phyloP scores from a whole-genome alignment of 1,140 invertebrate genomes.

The Zaprionus nigranus region DNA sequence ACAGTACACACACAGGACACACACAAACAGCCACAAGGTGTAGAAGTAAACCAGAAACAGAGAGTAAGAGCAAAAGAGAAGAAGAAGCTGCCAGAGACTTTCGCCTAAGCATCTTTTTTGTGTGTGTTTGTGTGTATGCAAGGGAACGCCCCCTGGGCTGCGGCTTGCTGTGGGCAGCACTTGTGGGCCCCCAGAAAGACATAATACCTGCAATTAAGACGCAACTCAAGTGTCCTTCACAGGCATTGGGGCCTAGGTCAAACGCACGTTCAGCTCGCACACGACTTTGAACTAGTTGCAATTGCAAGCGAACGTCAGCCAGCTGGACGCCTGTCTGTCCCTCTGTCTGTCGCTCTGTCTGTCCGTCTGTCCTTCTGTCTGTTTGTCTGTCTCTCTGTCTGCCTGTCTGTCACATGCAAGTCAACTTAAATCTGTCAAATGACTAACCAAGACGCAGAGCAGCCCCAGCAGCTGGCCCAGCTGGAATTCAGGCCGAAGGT shows the following conservation, averaged over 20 bases:
- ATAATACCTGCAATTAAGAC: conserved; percentile 83
- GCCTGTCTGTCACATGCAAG: conserved; percentile 37
- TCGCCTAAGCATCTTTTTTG: not conserved
- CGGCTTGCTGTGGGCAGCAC: conserved; percentile 33
- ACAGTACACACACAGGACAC: conserved; percentile 12
- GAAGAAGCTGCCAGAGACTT: not conserved
- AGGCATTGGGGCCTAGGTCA: conserved; percentile 79
- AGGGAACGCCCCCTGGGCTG: conserved; percentile 5
- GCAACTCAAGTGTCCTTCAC: conserved; percentile 76
- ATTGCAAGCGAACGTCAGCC: conserved; percentile 12
- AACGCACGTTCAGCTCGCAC: conserved; percentile 46
- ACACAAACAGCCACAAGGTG: conserved; percentile 12
- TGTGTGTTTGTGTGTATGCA: too few species aligned
- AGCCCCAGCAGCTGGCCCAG: conserved; percentile 12
- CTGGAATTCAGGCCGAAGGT: conserved; percentile 63
- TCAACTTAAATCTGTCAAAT: conserved; percentile 71
- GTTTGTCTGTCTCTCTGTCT: conserved; percentile 3
- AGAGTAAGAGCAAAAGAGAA: conserved; percentile 1
- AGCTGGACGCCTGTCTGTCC: conserved; percentile 27
- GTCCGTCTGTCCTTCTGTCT: conserved; percentile 7
- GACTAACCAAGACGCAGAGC: conserved; percentile 60
- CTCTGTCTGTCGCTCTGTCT: not conserved
- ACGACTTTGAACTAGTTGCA: conserved; percentile 72
- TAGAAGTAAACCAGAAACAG: conserved; percentile 26
- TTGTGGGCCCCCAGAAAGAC: conserved; percentile 66